Base-by-base conservation (phyloP, 1,140 invertebrate genomes). In the Zophobas morio region DNA sequence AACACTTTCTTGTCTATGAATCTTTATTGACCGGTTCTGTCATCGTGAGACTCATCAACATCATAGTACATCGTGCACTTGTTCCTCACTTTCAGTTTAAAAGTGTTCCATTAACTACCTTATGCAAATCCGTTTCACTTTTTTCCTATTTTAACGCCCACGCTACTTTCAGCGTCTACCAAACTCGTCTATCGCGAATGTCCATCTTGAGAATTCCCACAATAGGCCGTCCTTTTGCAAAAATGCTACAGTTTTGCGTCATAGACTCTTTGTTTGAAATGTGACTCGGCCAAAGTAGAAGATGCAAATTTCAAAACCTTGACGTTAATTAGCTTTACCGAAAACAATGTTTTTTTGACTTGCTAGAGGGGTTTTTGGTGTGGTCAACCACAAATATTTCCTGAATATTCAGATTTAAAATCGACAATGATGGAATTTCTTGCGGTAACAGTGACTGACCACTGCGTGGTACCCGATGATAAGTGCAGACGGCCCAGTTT, bases 401-500 rank as follows among this genome's bases (percentile, higher is more conserved):
- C 60, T 66, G 60, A 51, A 51, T 46, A 46, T 8, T 8, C 6
- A 3, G 3, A 4, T 8, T 46, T 46, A 46, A 46, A 20, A 20
- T 20, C 42, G 42, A 46, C 3, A 46, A 8, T 36, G 8, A 36
- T 1, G 60, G 32, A 66, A 42, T 66, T 66, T 66, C 39, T 63
- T 63, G 49, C 4, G 49, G 49, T 20, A 20, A 51, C 20, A 20
- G 20, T 20, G 20, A 20, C 20, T 20, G 36, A 63, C 57, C 54
- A 35, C 54, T 1, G 32, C 42, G 20, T 20, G 20, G 20, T 20
- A 20, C 20, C 42, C 8, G 42, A 46, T 46, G 42, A 46, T 46
- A 46, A 60, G 56, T 60, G 60, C 60, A 66, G 39, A 2, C 39
- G 60, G 37, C 60, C 60, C 60, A 66, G 60, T 66, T 66, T 66